Base-by-base conservation (phyloP, 2,797 vertebrate genomes). In the Percopsis omiscomaycus region DNA sequence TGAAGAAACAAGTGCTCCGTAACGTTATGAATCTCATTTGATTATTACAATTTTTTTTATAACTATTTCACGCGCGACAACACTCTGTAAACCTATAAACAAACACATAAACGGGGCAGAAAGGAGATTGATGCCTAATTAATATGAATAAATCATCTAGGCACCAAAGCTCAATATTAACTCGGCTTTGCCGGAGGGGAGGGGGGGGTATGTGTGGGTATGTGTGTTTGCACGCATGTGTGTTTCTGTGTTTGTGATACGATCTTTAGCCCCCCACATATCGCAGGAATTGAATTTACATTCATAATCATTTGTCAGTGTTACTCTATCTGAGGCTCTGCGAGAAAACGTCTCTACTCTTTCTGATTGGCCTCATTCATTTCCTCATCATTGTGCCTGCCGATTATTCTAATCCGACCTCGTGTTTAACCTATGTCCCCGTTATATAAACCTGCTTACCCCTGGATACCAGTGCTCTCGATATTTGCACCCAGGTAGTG, bases 91-190 rank as follows among this genome's bases (percentile, higher is more conserved):
- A 89, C 79, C 88, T 82, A 87, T 87, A 87, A 88, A 88, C 87
- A 88, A 86, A 87, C 84, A 85, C 81, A 78, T 80, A 86, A 88
- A 85, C 65, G 73, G 77, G 79, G 6, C 73, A 77, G 75, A 75
- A 80, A 80, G 82, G 65, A 88, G 83, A 89, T 84, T 80, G 82
- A 88, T 87, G 86, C 72, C 69, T 85, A 81, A 82, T 87, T 84
- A 88, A 90, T 86, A 82, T 87, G 85, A 88, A 90, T 88, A 89
- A 88, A 87, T 89, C 85, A 89, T 86, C 77, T 55, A 69, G 71
- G 70, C 69, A 46, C 66, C 15, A 54, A 85, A 80, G 83, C 82
- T 79, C 81, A 78, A 87, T 88, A 84, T 87, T 86, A 86, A 86
- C 83, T 87, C 72, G 73, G 77, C 64, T 13, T 58, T 71, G 87